Conservation (phyloP, 2,888 invertebrate genomes). For the Cheilosia scutellata region DNA sequence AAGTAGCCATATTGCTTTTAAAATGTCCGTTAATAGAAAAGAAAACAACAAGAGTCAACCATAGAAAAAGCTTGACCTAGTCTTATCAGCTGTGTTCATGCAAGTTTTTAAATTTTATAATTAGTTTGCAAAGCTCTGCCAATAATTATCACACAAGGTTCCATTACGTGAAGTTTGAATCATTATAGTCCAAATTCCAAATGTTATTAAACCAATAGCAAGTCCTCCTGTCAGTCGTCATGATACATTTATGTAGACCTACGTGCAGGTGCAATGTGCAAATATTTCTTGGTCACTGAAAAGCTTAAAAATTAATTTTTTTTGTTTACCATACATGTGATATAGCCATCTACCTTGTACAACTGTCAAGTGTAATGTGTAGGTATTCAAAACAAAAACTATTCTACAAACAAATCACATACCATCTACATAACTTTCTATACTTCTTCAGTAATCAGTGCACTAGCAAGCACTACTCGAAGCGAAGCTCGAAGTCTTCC, state of each 20-base stretch:
- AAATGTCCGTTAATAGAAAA: neutral
- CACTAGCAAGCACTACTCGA: too few species aligned
- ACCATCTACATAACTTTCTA: too few species aligned
- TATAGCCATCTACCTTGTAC: neutral
- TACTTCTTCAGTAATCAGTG: too few species aligned
- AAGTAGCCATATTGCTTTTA: conserved; percentile 4
- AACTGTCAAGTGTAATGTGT: too few species aligned
- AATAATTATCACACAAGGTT: neutral
- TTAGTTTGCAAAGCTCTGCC: conserved; percentile 1
- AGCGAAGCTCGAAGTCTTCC: neutral
- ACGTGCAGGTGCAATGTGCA: too few species aligned
- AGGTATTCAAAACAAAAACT: too few species aligned
- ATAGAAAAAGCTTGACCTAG: neutral
- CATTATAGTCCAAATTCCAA: conserved; percentile 21
- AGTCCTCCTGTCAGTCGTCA: neutral
- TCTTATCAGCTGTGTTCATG: neutral
- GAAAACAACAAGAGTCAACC: neutral
- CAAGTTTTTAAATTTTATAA: neutral
- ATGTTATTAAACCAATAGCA: neutral
- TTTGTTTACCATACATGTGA: too few species aligned
- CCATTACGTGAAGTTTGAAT: neutral
- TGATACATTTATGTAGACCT: too few species aligned
- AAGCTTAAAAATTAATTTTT: neutral
- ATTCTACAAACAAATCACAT: too few species aligned
- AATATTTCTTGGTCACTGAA: neutral